phyloP scores from a whole-genome alignment of 2,113 vertebrate species.

The Gnathonemus longibarbis region DNA sequence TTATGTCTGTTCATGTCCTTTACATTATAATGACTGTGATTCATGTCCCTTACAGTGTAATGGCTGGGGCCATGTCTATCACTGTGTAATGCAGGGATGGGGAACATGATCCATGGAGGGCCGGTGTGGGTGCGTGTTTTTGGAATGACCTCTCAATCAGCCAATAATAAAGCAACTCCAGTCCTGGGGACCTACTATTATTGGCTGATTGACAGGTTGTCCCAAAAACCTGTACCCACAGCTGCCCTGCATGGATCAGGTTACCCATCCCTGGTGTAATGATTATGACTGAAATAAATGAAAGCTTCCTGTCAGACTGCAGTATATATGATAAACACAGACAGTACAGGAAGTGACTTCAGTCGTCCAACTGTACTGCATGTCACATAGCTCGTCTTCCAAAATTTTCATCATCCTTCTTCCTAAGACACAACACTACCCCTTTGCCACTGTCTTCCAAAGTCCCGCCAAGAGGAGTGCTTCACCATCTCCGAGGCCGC shows the following conservation, averaged over 20 bases:
- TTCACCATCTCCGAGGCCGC: conserved; percentile 45
- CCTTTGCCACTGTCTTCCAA: conserved; percentile 26
- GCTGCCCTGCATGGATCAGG: background rate
- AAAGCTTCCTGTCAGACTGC: background rate
- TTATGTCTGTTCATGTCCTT: background rate
- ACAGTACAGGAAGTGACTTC: background rate
- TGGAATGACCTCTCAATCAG: background rate
- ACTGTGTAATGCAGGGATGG: background rate
- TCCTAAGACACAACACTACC: background rate
- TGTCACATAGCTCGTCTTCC: background rate
- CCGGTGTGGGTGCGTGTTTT: background rate
- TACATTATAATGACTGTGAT: background rate
- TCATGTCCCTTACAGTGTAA: background rate
- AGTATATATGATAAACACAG: background rate
- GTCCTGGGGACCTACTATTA: background rate
- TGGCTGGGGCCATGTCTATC: background rate
- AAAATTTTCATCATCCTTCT: background rate
- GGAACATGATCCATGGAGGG: background rate
- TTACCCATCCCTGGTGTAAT: background rate
- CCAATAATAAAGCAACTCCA: background rate
- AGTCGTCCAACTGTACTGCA: background rate
- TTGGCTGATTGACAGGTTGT: background rate
- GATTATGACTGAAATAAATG: background rate
- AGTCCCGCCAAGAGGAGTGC: conserved; percentile 45
- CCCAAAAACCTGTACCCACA: background rate